Base-by-base conservation (phyloP, 2,113 vertebrate species). In the Nesoenas mayeri region DNA sequence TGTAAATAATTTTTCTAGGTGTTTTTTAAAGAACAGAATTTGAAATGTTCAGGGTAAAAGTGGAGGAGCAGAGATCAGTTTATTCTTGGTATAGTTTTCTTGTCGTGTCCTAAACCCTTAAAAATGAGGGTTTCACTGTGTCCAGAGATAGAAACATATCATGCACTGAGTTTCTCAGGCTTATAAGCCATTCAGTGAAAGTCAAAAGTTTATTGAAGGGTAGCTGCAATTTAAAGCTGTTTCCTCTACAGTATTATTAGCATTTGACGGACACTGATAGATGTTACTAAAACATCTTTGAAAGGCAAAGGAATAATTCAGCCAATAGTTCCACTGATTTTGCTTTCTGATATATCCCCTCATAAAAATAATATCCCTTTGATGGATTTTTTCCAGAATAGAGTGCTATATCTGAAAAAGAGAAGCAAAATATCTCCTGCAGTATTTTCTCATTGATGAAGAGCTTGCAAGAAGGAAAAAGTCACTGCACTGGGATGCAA, bases 341-440 rank as follows among this genome's bases (percentile, higher is more conserved):
- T 91, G 88, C 85, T 93, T 92, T 95, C 88, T 87, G 91, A 96
- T 94, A 92, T 14, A 15, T 78, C 64, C 53, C 77, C 60, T 92
- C 87, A 85, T 96, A 96, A 94, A 94, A 97, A 95, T 90, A 88
- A 93, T 95, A 96, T 94, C 83, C 82, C 50, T 94, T 77, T 90
- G 96, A 95, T 91, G 60, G 78, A 91, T 94, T 70, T 95, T 93
- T 85, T 79, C 90, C 64, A 73, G 88, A 94, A 93, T 48, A 93
- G 94, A 97, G 65, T 20, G 36, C 44, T 91, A 61, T 94, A 79
- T 92, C 65, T 95, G 94, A 93, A 95, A 96, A 96, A 92, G 57
- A 58, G 80, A 95, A 97, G 67, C 51, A 81, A 94, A 97, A 95
- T 96, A 94, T 95, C 95, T 98, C 85, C 86, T 90, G 69, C 66